Evolutionary conservation across 2,113 vertebrate genomes (phyloP).

Genomic region (Onychorhynchus coronatus): DNA sequence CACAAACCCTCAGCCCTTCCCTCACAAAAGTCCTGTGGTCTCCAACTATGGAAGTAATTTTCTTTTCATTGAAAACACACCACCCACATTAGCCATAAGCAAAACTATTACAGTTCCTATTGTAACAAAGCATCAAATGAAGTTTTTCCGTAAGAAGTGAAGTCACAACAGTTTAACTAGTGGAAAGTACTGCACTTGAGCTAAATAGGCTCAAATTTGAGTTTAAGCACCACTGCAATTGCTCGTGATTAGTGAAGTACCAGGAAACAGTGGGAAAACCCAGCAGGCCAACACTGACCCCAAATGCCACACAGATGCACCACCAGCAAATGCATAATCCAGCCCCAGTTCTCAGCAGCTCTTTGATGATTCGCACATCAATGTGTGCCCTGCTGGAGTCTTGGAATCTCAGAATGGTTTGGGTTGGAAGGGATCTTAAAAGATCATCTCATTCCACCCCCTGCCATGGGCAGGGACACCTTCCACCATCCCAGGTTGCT

Average conservation of each 20-base stretch:
- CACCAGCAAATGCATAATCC: neutral
- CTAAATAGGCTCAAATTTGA: neutral
- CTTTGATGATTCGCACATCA: neutral
- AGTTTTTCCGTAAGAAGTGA: neutral
- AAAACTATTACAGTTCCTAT: neutral
- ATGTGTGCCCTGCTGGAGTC: rapidly evolving
- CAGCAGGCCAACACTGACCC: neutral
- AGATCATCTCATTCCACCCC: neutral
- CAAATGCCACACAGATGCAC: neutral
- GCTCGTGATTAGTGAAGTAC: neutral
- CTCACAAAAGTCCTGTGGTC: neutral
- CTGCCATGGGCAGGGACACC: neutral
- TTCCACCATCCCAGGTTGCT: neutral
- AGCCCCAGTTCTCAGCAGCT: neutral
- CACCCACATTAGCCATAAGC: neutral
- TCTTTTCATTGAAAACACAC: neutral
- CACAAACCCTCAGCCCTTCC: neutral
- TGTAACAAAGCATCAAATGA: neutral
- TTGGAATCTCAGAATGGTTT: neutral
- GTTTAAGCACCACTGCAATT: neutral
- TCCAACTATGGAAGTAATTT: neutral
- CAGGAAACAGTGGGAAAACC: neutral
- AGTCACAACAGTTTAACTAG: neutral
- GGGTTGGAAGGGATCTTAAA: neutral
- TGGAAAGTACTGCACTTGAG: neutral